phyloP scores from a whole-genome alignment of 2,888 invertebrate genomes.

The Dusona sp. region DNA sequence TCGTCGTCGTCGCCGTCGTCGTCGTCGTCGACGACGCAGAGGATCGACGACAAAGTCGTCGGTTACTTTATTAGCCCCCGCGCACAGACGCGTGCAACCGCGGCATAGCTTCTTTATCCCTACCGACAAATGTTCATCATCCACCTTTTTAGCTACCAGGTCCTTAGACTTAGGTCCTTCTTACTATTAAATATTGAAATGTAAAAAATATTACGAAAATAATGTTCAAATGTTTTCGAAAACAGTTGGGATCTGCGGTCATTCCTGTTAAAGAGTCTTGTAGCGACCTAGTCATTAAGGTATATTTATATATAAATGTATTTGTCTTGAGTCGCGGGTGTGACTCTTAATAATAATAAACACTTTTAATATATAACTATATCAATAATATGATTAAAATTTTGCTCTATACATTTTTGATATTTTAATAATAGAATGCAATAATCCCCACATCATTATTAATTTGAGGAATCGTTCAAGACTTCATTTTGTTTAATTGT shows the following conservation, averaged over 20 bases:
- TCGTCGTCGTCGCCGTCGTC: constrained; percentile 44
- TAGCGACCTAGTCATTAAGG: too few relatives aligned
- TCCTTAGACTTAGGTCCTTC: not conserved
- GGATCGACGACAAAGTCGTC: constrained; percentile 44
- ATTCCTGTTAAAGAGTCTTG: too few relatives aligned
- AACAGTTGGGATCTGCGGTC: too few relatives aligned
- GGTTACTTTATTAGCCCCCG: constrained; percentile 41
- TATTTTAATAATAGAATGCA: too few relatives aligned
- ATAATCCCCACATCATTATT: too few relatives aligned
- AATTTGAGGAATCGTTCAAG: not conserved
- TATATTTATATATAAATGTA: too few relatives aligned
- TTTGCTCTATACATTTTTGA: too few relatives aligned
- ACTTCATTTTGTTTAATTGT: not conserved
- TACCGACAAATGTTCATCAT: constrained; percentile 25
- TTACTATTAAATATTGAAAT: constrained; percentile 35
- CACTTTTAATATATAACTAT: too few relatives aligned
- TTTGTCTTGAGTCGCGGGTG: too few relatives aligned
- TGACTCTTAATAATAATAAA: too few relatives aligned
- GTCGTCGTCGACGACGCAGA: constrained; percentile 38
- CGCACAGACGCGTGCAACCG: constrained; percentile 48
- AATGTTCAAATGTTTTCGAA: not conserved
- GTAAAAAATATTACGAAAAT: not conserved
- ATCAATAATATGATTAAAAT: too few relatives aligned
- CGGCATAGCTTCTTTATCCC: constrained; percentile 44
- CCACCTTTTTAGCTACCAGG: constrained; percentile 25